Evolutionary conservation across 2,888 invertebrate species (phyloP).

Genomic region (Zygaena filipendulae): DNA sequence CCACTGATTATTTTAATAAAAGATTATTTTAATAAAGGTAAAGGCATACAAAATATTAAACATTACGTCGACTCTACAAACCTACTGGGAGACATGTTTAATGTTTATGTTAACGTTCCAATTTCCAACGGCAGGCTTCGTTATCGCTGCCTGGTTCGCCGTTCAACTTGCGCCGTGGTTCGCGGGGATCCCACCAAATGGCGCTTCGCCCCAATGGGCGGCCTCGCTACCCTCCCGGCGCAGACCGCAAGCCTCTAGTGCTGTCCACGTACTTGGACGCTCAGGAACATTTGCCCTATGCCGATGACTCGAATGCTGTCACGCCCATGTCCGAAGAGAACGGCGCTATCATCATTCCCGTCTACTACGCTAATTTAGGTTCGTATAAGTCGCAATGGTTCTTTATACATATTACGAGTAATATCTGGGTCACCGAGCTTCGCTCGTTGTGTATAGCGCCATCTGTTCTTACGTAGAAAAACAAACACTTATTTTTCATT

Average conservation of each 20-base stretch:
- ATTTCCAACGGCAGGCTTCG: constrained; percentile 78
- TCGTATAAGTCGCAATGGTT: constrained; percentile 21
- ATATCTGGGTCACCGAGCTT: too few species aligned
- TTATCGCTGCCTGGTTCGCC: constrained; percentile 97
- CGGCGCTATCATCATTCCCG: constrained; percentile 93
- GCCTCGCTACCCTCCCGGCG: constrained; percentile 82
- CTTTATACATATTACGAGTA: neutral
- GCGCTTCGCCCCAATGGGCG: constrained; percentile 84
- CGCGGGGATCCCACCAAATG: constrained; percentile 93
- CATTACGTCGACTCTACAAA: too few species aligned
- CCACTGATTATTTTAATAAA: too few species aligned
- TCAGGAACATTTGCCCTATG: constrained; percentile 95
- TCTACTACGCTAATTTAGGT: constrained; percentile 89
- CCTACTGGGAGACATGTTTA: too few species aligned
- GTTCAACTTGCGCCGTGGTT: constrained; percentile 91
- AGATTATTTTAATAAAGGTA: too few species aligned
- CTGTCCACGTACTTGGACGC: constrained; percentile 94
- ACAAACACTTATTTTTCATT: too few species aligned
- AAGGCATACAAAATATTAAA: too few species aligned
- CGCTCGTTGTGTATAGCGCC: too few species aligned
- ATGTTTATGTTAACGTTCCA: too few species aligned
- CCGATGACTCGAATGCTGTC: constrained; percentile 96
- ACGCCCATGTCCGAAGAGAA: constrained; percentile 99
- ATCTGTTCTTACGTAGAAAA: too few species aligned
- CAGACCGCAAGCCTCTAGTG: constrained; percentile 93